Conservation (phyloP, 2,113 vertebrate genomes). For the Muntiacus reevesi region DNA sequence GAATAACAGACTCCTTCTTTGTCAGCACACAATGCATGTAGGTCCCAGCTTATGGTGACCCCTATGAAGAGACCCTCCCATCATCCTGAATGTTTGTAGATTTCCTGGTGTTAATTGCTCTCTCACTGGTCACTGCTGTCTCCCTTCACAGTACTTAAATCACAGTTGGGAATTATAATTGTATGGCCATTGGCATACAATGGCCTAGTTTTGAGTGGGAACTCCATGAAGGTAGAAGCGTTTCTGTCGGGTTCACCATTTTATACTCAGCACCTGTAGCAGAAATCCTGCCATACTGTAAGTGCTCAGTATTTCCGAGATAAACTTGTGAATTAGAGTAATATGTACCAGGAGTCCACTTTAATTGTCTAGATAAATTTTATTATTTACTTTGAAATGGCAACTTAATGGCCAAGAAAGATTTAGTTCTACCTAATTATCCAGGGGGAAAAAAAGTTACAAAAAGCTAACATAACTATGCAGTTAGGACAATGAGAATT, state of each 20-base stretch:
- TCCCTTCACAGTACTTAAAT: background rate
- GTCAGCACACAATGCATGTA: no score
- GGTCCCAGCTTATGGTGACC: no score
- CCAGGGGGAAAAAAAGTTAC: background rate
- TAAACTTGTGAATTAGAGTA: background rate
- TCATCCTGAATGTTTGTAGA: background rate
- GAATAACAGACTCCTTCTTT: background rate
- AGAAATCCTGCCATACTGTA: background rate
- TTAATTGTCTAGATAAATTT: background rate
- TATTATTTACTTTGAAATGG: background rate
- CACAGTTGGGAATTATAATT: background rate
- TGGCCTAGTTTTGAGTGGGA: background rate
- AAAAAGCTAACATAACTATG: background rate
- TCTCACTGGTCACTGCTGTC: background rate
- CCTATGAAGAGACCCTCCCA: background rate
- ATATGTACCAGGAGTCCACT: background rate
- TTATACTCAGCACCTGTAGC: background rate
- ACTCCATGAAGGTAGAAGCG: accelerated
- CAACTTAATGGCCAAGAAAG: background rate
- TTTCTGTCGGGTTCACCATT: background rate
- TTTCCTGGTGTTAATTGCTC: background rate
- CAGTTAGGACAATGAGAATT: background rate
- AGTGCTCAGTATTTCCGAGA: background rate
- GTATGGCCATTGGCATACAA: background rate
- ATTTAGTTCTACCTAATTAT: background rate